Base-by-base conservation (phyloP, 2,113 vertebrate species). In the Callaeas wilsoni region DNA sequence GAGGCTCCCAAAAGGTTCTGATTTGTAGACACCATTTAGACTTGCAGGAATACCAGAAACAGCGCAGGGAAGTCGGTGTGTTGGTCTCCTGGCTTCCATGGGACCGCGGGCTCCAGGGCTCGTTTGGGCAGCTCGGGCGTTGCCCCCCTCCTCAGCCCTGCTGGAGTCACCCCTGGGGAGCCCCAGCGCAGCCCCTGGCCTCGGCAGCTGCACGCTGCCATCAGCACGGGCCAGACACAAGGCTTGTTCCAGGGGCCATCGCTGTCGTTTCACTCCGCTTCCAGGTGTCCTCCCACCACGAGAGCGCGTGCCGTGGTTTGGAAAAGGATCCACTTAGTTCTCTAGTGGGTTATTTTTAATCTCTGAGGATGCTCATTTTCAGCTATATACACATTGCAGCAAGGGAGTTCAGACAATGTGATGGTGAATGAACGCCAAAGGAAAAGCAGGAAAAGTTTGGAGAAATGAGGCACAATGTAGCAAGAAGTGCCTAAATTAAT, bases 151-250 rank as follows among this genome's bases (percentile, higher is more conserved):
- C 53, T 25, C 37, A n/a, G 73, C 23, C 22, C 62, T 78, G 68
- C 41, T 69, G 59, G n/a, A 63, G 62, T 3, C 22, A 37, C 14
- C 16, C 0, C 16, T n/a, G 13, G 41, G 41, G 13, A 64, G 60
- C 13, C 41, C 26, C 46, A 30, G 7, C 30, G 41, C 50, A 47
- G 56, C 27, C 20, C 35, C 19, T 15, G 19, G 4, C 19, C 64
- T 64, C 44, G 46, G 1, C 30, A 63, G 1, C 32, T 57, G 59
- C n/a, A 13, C 4, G 3, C 10, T 50, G 63, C 6, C 55, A 35
- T 6, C 65, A 37, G 25, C 73, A 32, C 3, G 6, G 30, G 5
- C 11, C 17, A 10, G 9, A 21, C 5, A 13, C 0, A 9, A 33
- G 22, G 17, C 13, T 56, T 32, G 15, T 35, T 53, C 27, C 63